Evolutionary conservation across 2,888 invertebrate genomes (phyloP).

Genomic region (Sarcophaga variegata): DNA sequence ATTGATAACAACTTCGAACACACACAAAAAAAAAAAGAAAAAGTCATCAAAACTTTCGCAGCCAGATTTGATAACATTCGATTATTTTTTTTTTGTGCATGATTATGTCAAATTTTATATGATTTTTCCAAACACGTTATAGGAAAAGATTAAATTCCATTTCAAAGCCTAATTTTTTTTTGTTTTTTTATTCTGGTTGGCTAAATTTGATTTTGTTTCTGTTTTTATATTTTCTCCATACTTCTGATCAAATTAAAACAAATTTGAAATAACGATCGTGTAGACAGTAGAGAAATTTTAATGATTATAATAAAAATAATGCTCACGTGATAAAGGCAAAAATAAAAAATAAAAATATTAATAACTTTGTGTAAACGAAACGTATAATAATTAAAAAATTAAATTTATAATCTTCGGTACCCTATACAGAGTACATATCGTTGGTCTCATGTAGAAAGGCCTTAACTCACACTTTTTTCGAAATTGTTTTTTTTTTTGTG

Average conservation of each 20-base stretch:
- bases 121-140: too few relatives aligned
- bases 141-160: too few relatives aligned
- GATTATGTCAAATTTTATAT: too few relatives aligned
- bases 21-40: too few relatives aligned
- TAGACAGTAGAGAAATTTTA: conserved; percentile 36
- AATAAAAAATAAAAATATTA: neutral
- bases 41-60: too few relatives aligned
- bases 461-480: too few relatives aligned
- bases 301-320: conserved; percentile 32
- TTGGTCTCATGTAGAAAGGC: too few relatives aligned
- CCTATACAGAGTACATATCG: neutral
- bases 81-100: too few relatives aligned
- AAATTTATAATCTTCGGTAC: neutral
- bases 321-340: conserved; percentile 42
- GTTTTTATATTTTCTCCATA: neutral
- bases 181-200: neutral
- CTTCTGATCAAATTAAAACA: neutral
- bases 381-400: neutral
- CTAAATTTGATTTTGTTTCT: neutral
- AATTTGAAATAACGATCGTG: conserved; percentile 5
- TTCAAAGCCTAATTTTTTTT: too few relatives aligned
- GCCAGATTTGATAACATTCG: too few relatives aligned
- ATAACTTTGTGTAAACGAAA: neutral
- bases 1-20: too few relatives aligned
- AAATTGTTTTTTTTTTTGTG: too few relatives aligned